These are phyloP conservation scores for Apis cerana DNA, from an alignment of 1,140 invertebrate genomes.

Conservation along the genomic window DNA sequence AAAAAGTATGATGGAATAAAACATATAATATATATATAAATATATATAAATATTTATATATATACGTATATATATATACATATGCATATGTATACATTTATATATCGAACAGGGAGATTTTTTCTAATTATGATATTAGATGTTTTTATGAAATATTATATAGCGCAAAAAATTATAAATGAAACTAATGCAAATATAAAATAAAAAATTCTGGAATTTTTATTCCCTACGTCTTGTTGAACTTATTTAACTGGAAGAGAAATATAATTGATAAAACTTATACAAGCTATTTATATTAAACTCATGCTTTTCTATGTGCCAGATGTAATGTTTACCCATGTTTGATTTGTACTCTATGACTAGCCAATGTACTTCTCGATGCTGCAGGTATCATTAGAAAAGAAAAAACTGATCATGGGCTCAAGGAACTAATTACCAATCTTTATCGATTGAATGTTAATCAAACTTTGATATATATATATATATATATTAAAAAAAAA, in stretches of 20 bases:
- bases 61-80: too few species aligned
- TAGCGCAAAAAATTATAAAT: neutral
- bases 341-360: constrained; percentile 56
- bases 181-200: neutral
- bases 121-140: neutral
- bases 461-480: neutral
- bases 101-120: constrained; percentile 23
- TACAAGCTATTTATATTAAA: constrained; percentile 12
- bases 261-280: constrained; percentile 16
- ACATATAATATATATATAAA: constrained; percentile 12
- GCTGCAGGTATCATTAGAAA: constrained; percentile 19
- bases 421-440: constrained; percentile 40
- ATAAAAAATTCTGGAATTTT: constrained; percentile 24
- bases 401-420: constrained; percentile 51
- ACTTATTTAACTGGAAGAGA: constrained; percentile 21
- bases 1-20: constrained; percentile 6
- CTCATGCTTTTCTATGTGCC: constrained; percentile 14
- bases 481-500: neutral
- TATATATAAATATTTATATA: neutral
- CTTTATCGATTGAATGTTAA: constrained; percentile 16
- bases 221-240: constrained; percentile 7
- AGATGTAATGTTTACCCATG: constrained; percentile 39
- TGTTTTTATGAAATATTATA: neutral
- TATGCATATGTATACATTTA: neutral
- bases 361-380: constrained; percentile 52